Percentiles rank a stretch among this genome's conserved stretches.
Evolutionary conservation across 2,113 vertebrate genomes (phyloP).

Genomic region (Lepidiolamprologus cunningtoni): DNA sequence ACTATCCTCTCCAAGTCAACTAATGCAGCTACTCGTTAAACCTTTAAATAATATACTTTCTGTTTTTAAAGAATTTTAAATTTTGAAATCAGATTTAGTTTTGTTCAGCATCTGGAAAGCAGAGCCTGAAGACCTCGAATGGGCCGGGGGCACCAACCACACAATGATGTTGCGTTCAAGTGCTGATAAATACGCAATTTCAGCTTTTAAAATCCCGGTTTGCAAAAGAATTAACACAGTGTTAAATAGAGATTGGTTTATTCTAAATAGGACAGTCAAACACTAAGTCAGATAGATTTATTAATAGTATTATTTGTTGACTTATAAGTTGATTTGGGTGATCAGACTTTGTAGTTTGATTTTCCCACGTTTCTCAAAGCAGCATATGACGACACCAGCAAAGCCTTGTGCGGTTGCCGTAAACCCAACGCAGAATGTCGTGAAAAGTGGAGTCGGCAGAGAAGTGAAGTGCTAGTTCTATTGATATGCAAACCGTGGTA

Average conservation of each 20-base stretch:
- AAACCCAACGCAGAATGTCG: constrained; percentile 29
- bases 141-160: accelerated
- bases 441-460: neutral
- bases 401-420: constrained; percentile 8
- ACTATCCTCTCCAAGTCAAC: neutral
- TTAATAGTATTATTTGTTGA: neutral
- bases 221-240: neutral
- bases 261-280: neutral
- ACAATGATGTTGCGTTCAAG: neutral
- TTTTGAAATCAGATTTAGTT: neutral
- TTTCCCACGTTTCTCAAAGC: neutral
- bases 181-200: neutral
- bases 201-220: neutral
- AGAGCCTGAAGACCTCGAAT: neutral
- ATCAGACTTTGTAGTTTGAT: neutral
- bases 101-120: neutral
- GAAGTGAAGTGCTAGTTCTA: neutral
- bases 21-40: neutral
- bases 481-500: neutral
- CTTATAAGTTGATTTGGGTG: neutral
- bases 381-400: neutral
- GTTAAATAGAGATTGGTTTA: neutral
- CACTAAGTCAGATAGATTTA: accelerated
- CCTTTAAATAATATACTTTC: neutral
- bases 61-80: neutral